Percentiles rank a stretch among this genome's conserved stretches.
phyloP scores from a whole-genome alignment of 2,888 invertebrate genomes.

The Cryptophagus acutangulus region DNA sequence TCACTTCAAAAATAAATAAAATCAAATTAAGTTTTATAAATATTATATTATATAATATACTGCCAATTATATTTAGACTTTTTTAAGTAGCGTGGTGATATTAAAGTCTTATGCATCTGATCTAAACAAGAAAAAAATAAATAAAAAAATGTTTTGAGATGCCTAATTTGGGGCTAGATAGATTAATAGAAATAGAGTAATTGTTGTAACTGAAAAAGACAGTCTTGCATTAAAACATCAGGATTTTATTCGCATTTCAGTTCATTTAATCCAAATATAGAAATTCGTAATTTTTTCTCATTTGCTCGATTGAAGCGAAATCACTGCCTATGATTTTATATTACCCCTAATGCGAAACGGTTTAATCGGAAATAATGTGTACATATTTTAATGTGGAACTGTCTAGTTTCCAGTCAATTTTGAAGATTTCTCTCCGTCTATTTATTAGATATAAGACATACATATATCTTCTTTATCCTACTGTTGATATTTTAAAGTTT shows the following conservation, averaged over 20 bases:
- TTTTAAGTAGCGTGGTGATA: slow-evolving; percentile 49
- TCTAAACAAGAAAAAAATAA: too few species aligned
- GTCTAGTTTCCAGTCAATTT: slow-evolving; percentile 41
- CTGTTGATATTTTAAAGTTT: slow-evolving; percentile 48
- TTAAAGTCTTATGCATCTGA: slow-evolving; percentile 49
- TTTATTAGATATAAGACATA: slow-evolving; percentile 37
- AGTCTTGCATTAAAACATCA: slow-evolving; percentile 31
- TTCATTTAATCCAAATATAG: slow-evolving; percentile 4
- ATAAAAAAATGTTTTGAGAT: slow-evolving; percentile 29
- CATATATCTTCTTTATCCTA: slow-evolving; percentile 43
- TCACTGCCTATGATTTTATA: not conserved
- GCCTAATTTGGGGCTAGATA: slow-evolving; percentile 21
- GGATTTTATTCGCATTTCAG: too few species aligned
- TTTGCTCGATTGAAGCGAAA: too few species aligned
- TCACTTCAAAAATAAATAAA: too few species aligned
- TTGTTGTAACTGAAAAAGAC: slow-evolving; percentile 24
- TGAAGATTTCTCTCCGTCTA: slow-evolving; percentile 45
- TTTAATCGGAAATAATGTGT: not conserved
- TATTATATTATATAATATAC: slow-evolving; percentile 41
- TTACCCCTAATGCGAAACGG: not conserved
- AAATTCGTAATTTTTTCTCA: not conserved
- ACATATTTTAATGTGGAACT: slow-evolving; percentile 27
- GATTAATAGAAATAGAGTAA: slow-evolving; percentile 27
- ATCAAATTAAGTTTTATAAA: slow-evolving; percentile 26
- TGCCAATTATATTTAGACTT: slow-evolving; percentile 44